Conservation (phyloP, 2,797 vertebrate genomes). For the Hippopotamyrus pictus region DNA sequence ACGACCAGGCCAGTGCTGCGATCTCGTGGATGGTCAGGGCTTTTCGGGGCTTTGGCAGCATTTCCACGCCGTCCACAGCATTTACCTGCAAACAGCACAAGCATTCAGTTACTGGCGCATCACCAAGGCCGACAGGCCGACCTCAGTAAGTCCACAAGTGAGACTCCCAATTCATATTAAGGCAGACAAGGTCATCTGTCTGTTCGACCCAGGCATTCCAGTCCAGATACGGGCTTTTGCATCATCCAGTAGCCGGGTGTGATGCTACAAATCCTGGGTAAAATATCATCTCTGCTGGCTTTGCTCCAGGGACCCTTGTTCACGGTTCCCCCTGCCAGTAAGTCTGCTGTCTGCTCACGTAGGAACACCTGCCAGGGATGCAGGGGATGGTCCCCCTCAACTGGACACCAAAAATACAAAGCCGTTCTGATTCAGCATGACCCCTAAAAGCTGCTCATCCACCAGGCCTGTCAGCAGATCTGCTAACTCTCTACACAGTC, state of each 20-base stretch:
- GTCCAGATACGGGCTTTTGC: background rate
- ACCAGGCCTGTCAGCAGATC: background rate
- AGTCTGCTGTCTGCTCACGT: background rate
- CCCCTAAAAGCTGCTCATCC: background rate
- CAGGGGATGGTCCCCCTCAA: background rate
- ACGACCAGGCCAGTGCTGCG: conserved; percentile 90
- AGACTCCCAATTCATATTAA: background rate
- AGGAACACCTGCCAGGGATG: background rate
- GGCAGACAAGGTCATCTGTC: background rate
- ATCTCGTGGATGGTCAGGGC: conserved; percentile 95
- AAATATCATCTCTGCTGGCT: background rate
- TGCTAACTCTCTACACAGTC: background rate
- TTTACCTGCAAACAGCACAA: conserved; percentile 69
- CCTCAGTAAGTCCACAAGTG: background rate
- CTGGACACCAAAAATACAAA: background rate
- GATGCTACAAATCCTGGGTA: background rate
- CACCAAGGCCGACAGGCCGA: background rate
- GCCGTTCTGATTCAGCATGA: background rate
- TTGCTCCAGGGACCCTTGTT: background rate
- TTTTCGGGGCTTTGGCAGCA: conserved; percentile 96
- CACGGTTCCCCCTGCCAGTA: background rate
- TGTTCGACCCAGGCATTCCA: background rate
- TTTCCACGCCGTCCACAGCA: conserved; percentile 87
- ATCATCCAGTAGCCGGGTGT: background rate
- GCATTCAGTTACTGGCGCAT: background rate